phyloP scores from a whole-genome alignment of 2,797 vertebrate genomes.

The Craterocephalus amniculus region DNA sequence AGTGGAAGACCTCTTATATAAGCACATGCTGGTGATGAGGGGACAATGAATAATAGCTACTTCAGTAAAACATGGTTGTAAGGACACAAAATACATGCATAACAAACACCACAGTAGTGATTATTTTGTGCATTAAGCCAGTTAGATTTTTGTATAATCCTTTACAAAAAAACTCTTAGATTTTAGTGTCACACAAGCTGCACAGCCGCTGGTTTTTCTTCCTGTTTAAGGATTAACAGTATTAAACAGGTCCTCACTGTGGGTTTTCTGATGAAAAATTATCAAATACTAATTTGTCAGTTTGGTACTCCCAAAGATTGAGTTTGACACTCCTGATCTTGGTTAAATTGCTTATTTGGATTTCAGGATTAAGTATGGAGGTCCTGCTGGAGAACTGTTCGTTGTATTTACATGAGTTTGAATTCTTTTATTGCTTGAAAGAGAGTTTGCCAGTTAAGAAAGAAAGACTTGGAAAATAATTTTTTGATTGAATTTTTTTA shows the following conservation, averaged over 20 bases:
- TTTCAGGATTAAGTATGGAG: slow-evolving; percentile 16
- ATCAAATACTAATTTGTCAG: slow-evolving; percentile 20
- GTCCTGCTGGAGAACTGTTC: background rate
- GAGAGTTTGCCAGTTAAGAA: background rate
- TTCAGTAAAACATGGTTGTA: slow-evolving; percentile 5
- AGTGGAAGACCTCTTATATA: background rate
- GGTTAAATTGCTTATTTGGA: slow-evolving; percentile 19
- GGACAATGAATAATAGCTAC: slow-evolving; percentile 3
- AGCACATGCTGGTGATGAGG: background rate
- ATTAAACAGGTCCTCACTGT: slow-evolving; percentile 7
- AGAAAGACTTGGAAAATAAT: background rate
- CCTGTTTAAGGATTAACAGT: background rate
- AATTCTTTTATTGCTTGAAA: background rate
- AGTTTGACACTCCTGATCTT: slow-evolving; percentile 27
- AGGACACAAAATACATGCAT: background rate
- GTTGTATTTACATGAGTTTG: background rate
- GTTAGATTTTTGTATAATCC: background rate
- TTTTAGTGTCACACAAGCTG: background rate
- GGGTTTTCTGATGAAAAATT: slow-evolving; percentile 11
- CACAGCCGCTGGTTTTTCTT: background rate
- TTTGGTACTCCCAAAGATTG: slow-evolving; percentile 19
- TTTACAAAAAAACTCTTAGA: background rate
- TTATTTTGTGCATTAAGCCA: background rate
- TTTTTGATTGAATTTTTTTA: background rate
- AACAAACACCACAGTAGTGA: background rate